Base-by-base conservation (phyloP, 2,888 invertebrate species). In the Drosophila putrida region DNA sequence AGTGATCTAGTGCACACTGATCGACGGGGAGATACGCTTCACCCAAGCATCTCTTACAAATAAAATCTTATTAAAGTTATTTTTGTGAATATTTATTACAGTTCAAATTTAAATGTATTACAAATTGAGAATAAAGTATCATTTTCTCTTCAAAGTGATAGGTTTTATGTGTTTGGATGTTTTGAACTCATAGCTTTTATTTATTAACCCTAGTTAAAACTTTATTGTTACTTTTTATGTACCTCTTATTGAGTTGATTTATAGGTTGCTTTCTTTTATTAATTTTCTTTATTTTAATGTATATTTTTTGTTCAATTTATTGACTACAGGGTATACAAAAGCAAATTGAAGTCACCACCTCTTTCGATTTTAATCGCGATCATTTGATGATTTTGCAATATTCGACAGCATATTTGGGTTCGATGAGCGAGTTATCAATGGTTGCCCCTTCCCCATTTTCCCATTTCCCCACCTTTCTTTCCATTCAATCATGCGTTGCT, bases 311-410 rank as follows among this genome's bases (percentile, higher is more conserved):
- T 27, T 27, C 13, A 13, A 0, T 11, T 41, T 33, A 4, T 10
- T 36, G 0, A 11, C 33, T 69, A 44, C 43, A 62, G 75, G 70
- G 65, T 65, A 62, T 70, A n/a, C 8, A 10, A 13, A n/a, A 25
- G 15, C 54, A 20, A 65, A 58, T 55, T 65, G 4, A 59, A 55
- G 35, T 31, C 39, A 9, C 13, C 1, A 28, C 36, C 31, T 57
- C 27, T 41, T 43, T 65, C 33, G 64, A 69, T 65, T 74, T 51
- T 60, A 63, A 71, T 67, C 63, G 71, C 71, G 49, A 46, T 59
- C 65, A 58, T 39, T 70, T 39, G 44, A 65, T 76, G 74, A 74
- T 78, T 70, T 74, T 74, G 78, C 75, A 78, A 71, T 67, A 63
- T 70, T 70, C 57, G 61, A 13, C 10, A 25, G 35, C 33, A 27